These are phyloP conservation scores for Philhelius pedissequus DNA, from an alignment of 2,888 invertebrate species.

Conservation along the genomic window DNA sequence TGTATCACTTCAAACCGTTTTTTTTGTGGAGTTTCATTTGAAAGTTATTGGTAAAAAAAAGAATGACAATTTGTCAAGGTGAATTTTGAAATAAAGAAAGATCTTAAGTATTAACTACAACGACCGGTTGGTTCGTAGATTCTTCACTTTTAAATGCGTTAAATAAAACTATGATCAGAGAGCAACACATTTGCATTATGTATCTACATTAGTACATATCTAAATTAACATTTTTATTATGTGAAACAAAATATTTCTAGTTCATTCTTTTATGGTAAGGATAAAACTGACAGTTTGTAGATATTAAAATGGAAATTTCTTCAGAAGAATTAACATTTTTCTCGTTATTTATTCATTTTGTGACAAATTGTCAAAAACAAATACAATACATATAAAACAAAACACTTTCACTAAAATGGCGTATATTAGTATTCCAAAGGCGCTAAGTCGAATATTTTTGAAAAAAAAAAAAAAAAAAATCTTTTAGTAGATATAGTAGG, in stretches of 20 bases:
- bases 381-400: too few relatives aligned
- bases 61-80: background rate
- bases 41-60: background rate
- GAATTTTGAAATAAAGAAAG: background rate
- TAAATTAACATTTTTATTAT: too few relatives aligned
- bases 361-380: background rate
- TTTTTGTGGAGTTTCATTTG: background rate
- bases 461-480: background rate
- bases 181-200: background rate
- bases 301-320: background rate
- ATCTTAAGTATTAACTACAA: background rate
- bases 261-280: background rate
- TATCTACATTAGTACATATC: too few relatives aligned
- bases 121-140: background rate
- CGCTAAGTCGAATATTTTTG: background rate
- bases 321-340: background rate
- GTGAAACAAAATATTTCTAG: background rate
- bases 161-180: background rate
- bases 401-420: background rate
- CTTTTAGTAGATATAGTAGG: background rate
- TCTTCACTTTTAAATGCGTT: background rate
- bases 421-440: background rate
- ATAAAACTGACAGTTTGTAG: background rate
- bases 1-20: background rate
- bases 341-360: background rate